A percentile compares a stretch with the other conserved stretches of the same genome.
Evolutionary conservation across 1,140 invertebrate genomes (phyloP).

Genomic region (Drosophila rhopaloa): DNA sequence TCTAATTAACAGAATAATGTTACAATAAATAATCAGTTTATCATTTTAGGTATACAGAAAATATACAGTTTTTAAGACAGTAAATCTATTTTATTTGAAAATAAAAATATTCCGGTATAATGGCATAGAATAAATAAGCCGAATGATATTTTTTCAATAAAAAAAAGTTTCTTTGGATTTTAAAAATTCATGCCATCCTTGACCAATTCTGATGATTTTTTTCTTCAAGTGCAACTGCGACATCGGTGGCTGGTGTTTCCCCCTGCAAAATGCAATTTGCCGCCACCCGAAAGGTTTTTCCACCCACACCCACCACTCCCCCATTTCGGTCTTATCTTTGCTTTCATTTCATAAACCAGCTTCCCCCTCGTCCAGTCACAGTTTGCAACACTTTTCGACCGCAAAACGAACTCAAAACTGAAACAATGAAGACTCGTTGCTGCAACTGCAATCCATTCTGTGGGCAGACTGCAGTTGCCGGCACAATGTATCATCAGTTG

Average conservation of each 20-base stretch:
- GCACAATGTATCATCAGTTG: slow-evolving; percentile 80
- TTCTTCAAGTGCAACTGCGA: slow-evolving; percentile 17
- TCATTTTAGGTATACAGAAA: no score
- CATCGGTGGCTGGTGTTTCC: slow-evolving; percentile 24
- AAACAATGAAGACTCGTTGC: slow-evolving; percentile 71
- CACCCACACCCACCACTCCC: slow-evolving; percentile 22
- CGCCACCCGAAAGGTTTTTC: slow-evolving; percentile 60
- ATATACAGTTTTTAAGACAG: no score
- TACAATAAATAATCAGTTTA: no score
- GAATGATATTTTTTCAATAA: background rate
- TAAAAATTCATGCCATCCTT: background rate
- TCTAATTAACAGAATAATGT: no score
- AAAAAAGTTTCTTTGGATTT: background rate
- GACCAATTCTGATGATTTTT: background rate
- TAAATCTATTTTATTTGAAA: no score
- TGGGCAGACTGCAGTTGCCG: slow-evolving; percentile 72
- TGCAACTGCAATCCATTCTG: slow-evolving; percentile 72
- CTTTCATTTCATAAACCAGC: slow-evolving; percentile 80
- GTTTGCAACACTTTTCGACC: slow-evolving; percentile 74
- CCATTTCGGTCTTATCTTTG: slow-evolving; percentile 69
- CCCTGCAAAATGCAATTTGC: slow-evolving; percentile 78
- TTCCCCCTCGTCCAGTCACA: slow-evolving; percentile 65
- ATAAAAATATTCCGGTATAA: no score
- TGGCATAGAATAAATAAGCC: no score
- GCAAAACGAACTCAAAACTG: slow-evolving; percentile 65